A percentile compares a stretch with the other conserved stretches of the same genome.
phyloP scores from a whole-genome alignment of 2,113 vertebrate genomes.

The Psilopogon haemacephalus region DNA sequence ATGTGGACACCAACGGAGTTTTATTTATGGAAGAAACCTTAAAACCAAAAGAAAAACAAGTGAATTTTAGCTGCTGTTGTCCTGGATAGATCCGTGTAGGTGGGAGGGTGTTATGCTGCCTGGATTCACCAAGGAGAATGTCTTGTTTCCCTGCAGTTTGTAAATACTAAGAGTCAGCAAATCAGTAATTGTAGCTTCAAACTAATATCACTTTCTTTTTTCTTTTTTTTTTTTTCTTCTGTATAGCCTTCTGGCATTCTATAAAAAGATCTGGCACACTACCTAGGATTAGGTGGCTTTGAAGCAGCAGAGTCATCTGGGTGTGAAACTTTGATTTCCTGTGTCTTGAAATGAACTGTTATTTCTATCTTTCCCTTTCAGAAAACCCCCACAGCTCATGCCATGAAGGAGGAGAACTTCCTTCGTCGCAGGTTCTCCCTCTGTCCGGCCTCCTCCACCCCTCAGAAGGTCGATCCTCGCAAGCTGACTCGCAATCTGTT shows the following conservation, averaged over 20 bases:
- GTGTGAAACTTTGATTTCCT: slow-evolving; percentile 18
- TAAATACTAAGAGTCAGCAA: not conserved
- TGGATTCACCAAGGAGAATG: not conserved
- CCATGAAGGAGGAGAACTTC: slow-evolving; percentile 96
- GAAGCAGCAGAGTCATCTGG: not conserved
- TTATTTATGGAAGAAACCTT: not conserved
- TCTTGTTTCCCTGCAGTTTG: not conserved
- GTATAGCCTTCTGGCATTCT: not conserved
- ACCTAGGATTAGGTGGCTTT: not conserved
- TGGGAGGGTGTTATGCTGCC: not conserved
- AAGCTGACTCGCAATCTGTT: slow-evolving; percentile 85
- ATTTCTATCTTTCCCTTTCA: slow-evolving; percentile 49
- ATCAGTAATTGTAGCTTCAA: not conserved
- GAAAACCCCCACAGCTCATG: slow-evolving; percentile 82
- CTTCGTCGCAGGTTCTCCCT: slow-evolving; percentile 91
- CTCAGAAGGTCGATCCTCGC: slow-evolving; percentile 87
- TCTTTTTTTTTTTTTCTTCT: not conserved
- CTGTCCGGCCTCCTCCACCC: slow-evolving; percentile 83
- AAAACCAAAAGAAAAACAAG: not conserved
- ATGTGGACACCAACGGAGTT: not conserved
- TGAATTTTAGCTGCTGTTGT: not conserved
- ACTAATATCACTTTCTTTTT: not conserved
- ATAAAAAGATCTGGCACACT: not conserved
- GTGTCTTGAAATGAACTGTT: not conserved
- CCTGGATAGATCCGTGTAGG: not conserved